Evolutionary conservation across 2,113 vertebrate genomes (phyloP), one percentile per base, ranked within the genome.

Genomic region (Hemibagrus wyckioides): DNA sequence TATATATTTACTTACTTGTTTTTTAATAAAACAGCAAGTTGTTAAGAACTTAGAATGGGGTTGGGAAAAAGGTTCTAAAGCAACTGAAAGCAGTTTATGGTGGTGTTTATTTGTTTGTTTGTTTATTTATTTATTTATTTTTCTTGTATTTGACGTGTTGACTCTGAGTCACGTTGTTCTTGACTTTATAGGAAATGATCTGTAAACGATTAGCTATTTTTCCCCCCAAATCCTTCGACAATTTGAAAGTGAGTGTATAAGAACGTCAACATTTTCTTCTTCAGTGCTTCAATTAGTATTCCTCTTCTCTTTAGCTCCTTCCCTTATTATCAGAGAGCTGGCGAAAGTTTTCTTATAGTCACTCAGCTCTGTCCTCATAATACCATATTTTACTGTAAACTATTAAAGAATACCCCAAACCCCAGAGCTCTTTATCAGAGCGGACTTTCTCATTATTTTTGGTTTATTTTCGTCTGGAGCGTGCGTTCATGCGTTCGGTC

Each of bases 381-480:
- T 57, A 14, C 1, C 0, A 59, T 39, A 39, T 80, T 59, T 39
- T 39, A 39, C 79, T 59, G 21, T 80, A 80, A 80, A 80, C 52
- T 80, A 39, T 80, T 25, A 80, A 80, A 59, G 30, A 80, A 80
- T 39, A 4, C 79, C 54, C 79, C 79, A 80, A 80, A 59, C 79
- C 79, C 79, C 79, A 25, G n/a, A 80, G 33, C 21, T 80, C 79
- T 57, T 80, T 80, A 80, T 80, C 21, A 39, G 9, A 59, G 30
- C 33, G 39, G 19, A 59, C 21, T 13, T 67, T 81, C 41, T 82
- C 63, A 44, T 79, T 87, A 33, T 19, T 2, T 81, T 19, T 67
- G n/a, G 28, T 90, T 36, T 87, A n/a, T 80, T 79, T 71, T 50
- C 86, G 10, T 36, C 76, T 80, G 0, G 30, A 56, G 33, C 2